Evolutionary conservation across 2,888 invertebrate species (phyloP).

Genomic region (Xylophagus ater): DNA sequence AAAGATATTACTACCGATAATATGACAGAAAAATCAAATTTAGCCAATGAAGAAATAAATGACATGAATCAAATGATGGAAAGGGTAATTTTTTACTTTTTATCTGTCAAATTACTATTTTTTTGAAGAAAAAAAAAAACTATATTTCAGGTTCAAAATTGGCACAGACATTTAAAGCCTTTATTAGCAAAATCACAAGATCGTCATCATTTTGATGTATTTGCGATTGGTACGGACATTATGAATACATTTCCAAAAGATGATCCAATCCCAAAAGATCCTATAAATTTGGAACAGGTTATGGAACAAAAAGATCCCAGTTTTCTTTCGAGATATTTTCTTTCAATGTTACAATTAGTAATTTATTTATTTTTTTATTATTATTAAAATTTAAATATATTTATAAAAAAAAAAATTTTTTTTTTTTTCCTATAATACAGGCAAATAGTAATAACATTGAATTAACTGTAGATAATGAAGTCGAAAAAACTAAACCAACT

Average conservation of each 20-base stretch:
- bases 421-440: no score
- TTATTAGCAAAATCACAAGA: slow-evolving; percentile 29
- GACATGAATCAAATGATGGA: slow-evolving; percentile 12
- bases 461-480: slow-evolving; percentile 1
- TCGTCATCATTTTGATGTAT: slow-evolving; percentile 34
- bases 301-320: slow-evolving; percentile 27
- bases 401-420: no score
- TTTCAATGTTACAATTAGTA: slow-evolving; percentile 31
- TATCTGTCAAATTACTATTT: background rate
- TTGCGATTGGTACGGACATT: slow-evolving; percentile 30
- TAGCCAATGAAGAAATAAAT: no score
- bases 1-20: no score
- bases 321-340: slow-evolving; percentile 27
- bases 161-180: slow-evolving; percentile 32
- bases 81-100: slow-evolving; percentile 4
- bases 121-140: background rate
- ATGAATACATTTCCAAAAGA: slow-evolving; percentile 23
- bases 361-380: slow-evolving; percentile 3
- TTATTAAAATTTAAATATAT: background rate
- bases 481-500: slow-evolving; percentile 18
- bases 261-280: background rate
- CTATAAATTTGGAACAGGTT: slow-evolving; percentile 25
- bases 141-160: slow-evolving; percentile 27
- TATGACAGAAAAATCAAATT: no score
- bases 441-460: slow-evolving; percentile 9